Percentiles rank a stretch among this genome's conserved stretches.
Evolutionary conservation across 2,888 invertebrate species (phyloP).

Genomic region (Phoronis australis): DNA sequence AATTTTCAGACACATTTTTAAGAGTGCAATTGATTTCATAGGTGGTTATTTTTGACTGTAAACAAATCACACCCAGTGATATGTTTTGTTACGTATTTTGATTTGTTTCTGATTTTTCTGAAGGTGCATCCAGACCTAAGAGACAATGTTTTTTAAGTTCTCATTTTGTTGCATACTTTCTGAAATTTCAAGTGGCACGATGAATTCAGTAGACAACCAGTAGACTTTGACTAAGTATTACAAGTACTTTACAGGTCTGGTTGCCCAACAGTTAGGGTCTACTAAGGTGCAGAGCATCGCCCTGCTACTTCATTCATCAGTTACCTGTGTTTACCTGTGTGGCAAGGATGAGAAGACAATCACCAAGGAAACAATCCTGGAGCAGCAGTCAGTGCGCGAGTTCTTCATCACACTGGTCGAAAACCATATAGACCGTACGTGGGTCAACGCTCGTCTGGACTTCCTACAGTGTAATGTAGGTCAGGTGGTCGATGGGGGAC

Average conservation of each 20-base stretch:
- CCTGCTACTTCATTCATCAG: constrained; percentile 46
- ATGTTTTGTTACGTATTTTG: too few relatives aligned
- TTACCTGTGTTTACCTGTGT: constrained; percentile 43
- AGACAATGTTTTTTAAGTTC: not conserved
- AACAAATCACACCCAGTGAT: too few relatives aligned
- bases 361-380: constrained; percentile 33
- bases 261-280: constrained; percentile 25
- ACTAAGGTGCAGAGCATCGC: constrained; percentile 46
- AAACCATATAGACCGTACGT: constrained; percentile 29
- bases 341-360: constrained; percentile 48
- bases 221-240: too few relatives aligned
- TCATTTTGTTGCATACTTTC: not conserved
- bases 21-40: too few relatives aligned
- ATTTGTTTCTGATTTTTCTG: too few relatives aligned
- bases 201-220: too few relatives aligned
- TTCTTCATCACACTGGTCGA: constrained; percentile 40
- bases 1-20: too few relatives aligned
- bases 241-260: constrained; percentile 28
- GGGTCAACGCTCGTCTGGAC: constrained; percentile 28
- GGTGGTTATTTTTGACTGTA: too few relatives aligned
- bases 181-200: not conserved
- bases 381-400: constrained; percentile 33
- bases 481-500: constrained; percentile 25
- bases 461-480: constrained; percentile 39
- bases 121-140: too few relatives aligned